phyloP scores from a whole-genome alignment of 2,888 invertebrate genomes.

The Eupithecia insigniata region DNA sequence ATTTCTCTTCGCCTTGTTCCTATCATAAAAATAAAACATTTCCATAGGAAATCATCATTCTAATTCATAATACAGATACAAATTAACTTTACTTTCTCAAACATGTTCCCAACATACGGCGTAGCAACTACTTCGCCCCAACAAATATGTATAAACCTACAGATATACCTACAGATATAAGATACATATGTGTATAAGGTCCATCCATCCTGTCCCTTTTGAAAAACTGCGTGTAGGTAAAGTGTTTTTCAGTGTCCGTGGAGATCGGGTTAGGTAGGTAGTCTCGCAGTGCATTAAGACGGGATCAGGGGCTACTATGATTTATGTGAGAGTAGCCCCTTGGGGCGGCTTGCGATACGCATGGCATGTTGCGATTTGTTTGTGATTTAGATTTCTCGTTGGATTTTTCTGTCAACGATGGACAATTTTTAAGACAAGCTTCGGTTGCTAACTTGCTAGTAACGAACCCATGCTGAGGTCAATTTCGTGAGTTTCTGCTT shows the following conservation, averaged over 20 bases:
- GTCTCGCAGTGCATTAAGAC: constrained; percentile 79
- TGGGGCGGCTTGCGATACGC: constrained; percentile 50
- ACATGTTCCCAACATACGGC: constrained; percentile 7
- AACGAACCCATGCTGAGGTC: background rate
- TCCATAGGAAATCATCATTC: background rate
- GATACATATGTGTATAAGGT: constrained; percentile 11
- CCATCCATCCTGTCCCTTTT: constrained; percentile 30
- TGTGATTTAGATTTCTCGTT: background rate
- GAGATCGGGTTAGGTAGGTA: constrained; percentile 63
- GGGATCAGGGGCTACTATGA: constrained; percentile 71
- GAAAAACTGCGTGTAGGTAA: constrained; percentile 46
- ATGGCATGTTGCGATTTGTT: constrained; percentile 16
- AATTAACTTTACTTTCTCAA: background rate
- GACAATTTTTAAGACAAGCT: background rate
- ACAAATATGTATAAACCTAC: background rate
- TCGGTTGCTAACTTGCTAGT: background rate
- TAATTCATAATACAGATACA: constrained; percentile 1
- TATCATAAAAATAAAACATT: background rate
- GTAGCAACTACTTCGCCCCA: background rate
- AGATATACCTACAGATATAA: background rate
- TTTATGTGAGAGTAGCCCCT: constrained; percentile 60
- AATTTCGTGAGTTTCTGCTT: too few relatives aligned
- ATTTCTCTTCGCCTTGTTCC: background rate
- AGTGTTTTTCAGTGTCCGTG: constrained; percentile 68
- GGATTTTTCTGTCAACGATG: background rate